Evolutionary conservation across 2,113 vertebrate genomes (phyloP), one percentile per base, ranked within the genome.

Genomic region (Chascanopsetta lugubris): DNA sequence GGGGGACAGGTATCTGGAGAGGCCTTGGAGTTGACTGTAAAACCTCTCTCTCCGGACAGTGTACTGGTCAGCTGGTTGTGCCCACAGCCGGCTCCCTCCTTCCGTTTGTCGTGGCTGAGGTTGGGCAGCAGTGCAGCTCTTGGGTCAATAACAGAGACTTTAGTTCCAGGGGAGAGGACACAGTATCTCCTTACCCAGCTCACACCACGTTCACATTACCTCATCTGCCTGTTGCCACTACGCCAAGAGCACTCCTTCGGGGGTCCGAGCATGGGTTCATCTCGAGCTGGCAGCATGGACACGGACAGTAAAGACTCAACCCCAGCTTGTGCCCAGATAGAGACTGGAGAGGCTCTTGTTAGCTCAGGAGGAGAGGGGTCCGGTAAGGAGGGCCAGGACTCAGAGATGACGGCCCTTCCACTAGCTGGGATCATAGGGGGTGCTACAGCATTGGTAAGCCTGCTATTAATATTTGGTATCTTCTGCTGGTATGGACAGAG

Each of bases 401-500:
- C 91, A 61, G 93, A 94, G 57, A 56, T 95, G 72, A 91, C 82
- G n/a, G 92, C 90, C 51, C 89, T 97, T 82, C 95, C 95, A 1
- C 65, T 97, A 80, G 95, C 95, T 0, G 96, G 94, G 53, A 95
- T 97, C 75, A 94, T 97, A 7, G 94, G 95, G 0, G 95, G 96
- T 1, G 94, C 94, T 0, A 94, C 94, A 53, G 95, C 95, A 42
- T 88, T 96, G 2, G 93, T 97, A 59, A 95, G 95, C 70, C 91
- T 97, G 74, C 87, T 95, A 53, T 87, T 96, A 59, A 94, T 96
- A 72, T 93, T 97, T 72, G 94, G 93, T 20, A 93, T 94, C 72
- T 93, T 94, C 85, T 97, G 96, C 90, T 97, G 95, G 93, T 94
- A 96, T 2, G 93, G 94, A 85, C 93, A 96, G 85, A 93, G 94